A percentile compares a stretch with the other conserved stretches of the same genome.
phyloP scores from a whole-genome alignment of 53 echinoderm and acorn worm genomes.

The Henricia sp. region DNA sequence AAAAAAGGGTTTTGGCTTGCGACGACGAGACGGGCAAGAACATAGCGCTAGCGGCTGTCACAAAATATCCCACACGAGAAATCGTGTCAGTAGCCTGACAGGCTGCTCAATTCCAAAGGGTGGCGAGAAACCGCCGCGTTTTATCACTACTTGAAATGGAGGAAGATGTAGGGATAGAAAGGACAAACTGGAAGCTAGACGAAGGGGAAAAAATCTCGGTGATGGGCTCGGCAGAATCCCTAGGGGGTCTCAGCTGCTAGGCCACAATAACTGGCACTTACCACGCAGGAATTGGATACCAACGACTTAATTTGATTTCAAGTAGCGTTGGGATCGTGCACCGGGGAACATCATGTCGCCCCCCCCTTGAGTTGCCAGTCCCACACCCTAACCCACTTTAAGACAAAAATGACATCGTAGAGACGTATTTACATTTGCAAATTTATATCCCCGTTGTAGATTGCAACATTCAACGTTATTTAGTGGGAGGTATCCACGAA shows the following conservation, averaged over 20 bases:
- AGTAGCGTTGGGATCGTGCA: conserved; percentile 36
- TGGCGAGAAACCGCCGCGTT: conserved; percentile 12
- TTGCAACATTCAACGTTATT: no score
- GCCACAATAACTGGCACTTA: conserved; percentile 56
- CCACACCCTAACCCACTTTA: neutral
- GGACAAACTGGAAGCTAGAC: neutral
- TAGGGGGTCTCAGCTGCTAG: conserved; percentile 46
- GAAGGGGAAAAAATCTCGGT: neutral
- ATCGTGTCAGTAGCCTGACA: conserved; percentile 47
- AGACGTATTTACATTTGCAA: no score
- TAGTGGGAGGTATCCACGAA: no score
- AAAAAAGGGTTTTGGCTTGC: conserved; percentile 1
- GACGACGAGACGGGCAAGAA: conserved; percentile 37
- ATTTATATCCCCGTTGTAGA: no score
- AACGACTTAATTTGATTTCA: conserved; percentile 58
- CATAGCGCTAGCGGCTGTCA: conserved; percentile 45
- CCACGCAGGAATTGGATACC: conserved; percentile 55
- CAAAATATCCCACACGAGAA: conserved; percentile 58
- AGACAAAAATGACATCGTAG: no score
- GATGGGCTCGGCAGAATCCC: conserved; percentile 17
- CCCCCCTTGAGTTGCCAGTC: neutral
- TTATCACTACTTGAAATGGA: conserved; percentile 40
- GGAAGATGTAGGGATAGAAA: conserved; percentile 17
- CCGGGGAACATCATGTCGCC: conserved; percentile 8
- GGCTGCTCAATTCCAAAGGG: conserved; percentile 54